Evolutionary conservation across 2,888 invertebrate genomes (phyloP).

Genomic region (Allolobophora icterica): DNA sequence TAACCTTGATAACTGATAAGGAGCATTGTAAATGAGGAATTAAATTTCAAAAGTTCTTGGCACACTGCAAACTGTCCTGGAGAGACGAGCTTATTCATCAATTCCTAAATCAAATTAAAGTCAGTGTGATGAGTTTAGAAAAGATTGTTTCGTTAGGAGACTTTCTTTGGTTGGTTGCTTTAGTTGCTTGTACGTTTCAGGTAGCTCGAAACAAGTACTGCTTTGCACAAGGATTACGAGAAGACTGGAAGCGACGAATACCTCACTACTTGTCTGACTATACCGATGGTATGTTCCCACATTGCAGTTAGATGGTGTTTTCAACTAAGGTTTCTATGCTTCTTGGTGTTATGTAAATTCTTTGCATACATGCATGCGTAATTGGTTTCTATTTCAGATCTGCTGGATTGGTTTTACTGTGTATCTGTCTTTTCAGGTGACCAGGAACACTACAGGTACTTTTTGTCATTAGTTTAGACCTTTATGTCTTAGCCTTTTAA

Average conservation of each 20-base stretch:
- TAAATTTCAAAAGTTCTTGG: too few relatives aligned
- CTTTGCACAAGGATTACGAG: conserved; percentile 36
- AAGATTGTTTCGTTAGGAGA: not conserved
- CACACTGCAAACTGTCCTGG: not conserved
- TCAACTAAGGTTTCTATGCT: not conserved
- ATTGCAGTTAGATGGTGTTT: not conserved
- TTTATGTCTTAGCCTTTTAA: too few relatives aligned
- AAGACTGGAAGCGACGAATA: conserved; percentile 38
- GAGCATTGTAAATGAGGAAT: not conserved
- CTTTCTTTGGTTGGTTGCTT: not conserved
- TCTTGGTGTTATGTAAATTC: too few relatives aligned
- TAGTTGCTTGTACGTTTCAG: conserved; percentile 23
- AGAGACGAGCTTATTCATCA: not conserved
- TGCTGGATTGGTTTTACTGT: too few relatives aligned
- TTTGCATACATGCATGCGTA: too few relatives aligned
- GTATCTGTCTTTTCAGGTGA: too few relatives aligned
- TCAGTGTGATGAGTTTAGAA: not conserved
- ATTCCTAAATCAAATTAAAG: not conserved
- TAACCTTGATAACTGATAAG: not conserved
- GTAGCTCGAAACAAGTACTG: conserved; percentile 25
- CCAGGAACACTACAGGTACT: too few relatives aligned
- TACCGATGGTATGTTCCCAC: conserved; percentile 43
- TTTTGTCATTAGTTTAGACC: too few relatives aligned
- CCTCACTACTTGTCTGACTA: conserved; percentile 43
- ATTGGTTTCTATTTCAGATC: too few relatives aligned